Base-by-base conservation (phyloP, 1,140 invertebrate species). In the Papilio polytes region DNA sequence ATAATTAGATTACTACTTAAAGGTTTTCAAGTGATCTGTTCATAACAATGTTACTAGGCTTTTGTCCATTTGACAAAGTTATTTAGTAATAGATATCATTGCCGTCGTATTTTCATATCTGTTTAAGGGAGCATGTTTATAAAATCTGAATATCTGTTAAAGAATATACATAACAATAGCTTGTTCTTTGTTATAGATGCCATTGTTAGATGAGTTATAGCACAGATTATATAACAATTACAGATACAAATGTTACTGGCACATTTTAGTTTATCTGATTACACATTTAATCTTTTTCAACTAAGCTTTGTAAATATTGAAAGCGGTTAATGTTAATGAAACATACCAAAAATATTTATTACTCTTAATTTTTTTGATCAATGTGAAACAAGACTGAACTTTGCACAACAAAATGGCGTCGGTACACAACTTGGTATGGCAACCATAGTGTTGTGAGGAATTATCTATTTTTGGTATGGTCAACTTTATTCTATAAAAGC, bases 341-440 rank as follows among this genome's bases (percentile, higher is more conserved):
- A 26, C 74, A 76, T 51, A 76, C 74, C 74, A 76, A 76, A 76
- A 48, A 76, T 76, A 76, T 76, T 76, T 76, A 76, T 76, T 76
- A 51, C 46, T 51, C 22, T 51, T 76, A 48, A 76, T 76, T 22
- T 76, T 20, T 76, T 44, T 51, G 46, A 51, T 48, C 46, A 76
- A 48, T 51, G 46, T 76, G 74, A 46, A 51, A 76, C 44, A 76
- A 76, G 74, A 76, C 74, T 76, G 74, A 76, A 76, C 3, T 51
- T 76, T 51, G 46, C 22, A n/a, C 74, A 76, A 76, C 74, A 48
- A 22, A 26, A 74, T 41, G 15, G 72, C 26, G 31, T 46, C 1
- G 15, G 20, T 74, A 36, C 36, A 20, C 36, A 46, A 44, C 10
- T 74, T 46, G 72, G 72, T 74, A 74, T 74, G 72, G 72, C 10